Conservation (phyloP, 1,140 invertebrate species). For the Gryllus bimaculatus region DNA sequence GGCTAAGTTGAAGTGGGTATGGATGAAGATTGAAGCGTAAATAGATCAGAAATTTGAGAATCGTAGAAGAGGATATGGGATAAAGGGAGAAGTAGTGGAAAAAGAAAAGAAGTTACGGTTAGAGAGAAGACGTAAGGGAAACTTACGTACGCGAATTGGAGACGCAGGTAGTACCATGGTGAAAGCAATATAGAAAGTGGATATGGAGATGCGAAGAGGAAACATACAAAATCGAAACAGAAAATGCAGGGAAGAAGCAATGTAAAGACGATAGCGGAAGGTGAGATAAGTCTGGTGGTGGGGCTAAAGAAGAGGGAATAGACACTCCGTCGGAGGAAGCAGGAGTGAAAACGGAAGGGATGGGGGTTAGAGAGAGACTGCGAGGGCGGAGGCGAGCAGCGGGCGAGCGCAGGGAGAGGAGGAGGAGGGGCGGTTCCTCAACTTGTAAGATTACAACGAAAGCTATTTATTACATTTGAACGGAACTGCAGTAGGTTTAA, state of each 20-base stretch:
- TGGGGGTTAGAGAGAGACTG: not conserved
- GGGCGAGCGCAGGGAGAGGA: not conserved
- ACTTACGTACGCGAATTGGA: not conserved
- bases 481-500: not conserved
- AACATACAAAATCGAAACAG: not conserved
- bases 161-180: not conserved
- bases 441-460: conserved; percentile 5
- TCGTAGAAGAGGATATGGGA: too few relatives aligned
- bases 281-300: not conserved
- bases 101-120: not conserved
- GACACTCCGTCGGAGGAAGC: not conserved
- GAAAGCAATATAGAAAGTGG: not conserved
- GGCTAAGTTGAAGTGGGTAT: too few relatives aligned
- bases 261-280: too few relatives aligned
- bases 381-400: too few relatives aligned
- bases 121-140: not conserved
- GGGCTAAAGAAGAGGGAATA: not conserved
- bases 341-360: not conserved
- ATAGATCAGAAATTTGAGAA: too few relatives aligned
- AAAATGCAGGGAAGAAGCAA: not conserved
- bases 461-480: conserved; percentile 6
- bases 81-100: not conserved
- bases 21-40: too few relatives aligned
- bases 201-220: not conserved
- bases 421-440: not conserved